Evolutionary conservation across 1,140 invertebrate species (phyloP).

Genomic region (Zaprionus nigranus): DNA sequence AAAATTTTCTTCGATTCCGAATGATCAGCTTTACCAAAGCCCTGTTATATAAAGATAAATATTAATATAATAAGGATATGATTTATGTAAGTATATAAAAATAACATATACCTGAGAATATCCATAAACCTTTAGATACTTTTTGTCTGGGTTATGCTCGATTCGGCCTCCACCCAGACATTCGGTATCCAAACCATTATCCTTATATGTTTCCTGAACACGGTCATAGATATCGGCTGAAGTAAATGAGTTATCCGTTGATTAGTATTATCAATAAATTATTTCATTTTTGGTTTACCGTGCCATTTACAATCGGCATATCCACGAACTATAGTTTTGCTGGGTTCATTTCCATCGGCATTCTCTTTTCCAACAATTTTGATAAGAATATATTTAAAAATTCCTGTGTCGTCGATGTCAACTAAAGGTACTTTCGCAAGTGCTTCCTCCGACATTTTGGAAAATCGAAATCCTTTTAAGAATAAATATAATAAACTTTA

Average conservation of each 20-base stretch:
- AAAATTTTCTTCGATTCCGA: conserved; percentile 65
- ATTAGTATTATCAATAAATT: background rate
- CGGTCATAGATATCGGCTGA: conserved; percentile 89
- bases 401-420: conserved; percentile 92
- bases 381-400: conserved; percentile 94
- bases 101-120: conserved; percentile 88
- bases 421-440: conserved; percentile 87
- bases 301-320: conserved; percentile 89
- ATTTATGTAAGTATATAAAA: background rate
- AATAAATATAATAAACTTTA: background rate
- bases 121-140: conserved; percentile 90
- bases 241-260: conserved; percentile 1
- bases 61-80: background rate
- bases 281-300: conserved; percentile 85
- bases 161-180: conserved; percentile 93
- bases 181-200: conserved; percentile 86
- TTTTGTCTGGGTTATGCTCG: conserved; percentile 87
- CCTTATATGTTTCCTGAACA: conserved; percentile 67
- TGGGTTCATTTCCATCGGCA: conserved; percentile 65
- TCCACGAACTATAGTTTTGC: conserved; percentile 90
- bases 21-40: conserved; percentile 83
- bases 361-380: conserved; percentile 86
- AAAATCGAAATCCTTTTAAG: conserved; percentile 24
- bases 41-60: conserved; percentile 47
- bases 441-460: conserved; percentile 71